Evolutionary conservation across 2,113 vertebrate genomes (phyloP).

Genomic region (Electrona antarctica): DNA sequence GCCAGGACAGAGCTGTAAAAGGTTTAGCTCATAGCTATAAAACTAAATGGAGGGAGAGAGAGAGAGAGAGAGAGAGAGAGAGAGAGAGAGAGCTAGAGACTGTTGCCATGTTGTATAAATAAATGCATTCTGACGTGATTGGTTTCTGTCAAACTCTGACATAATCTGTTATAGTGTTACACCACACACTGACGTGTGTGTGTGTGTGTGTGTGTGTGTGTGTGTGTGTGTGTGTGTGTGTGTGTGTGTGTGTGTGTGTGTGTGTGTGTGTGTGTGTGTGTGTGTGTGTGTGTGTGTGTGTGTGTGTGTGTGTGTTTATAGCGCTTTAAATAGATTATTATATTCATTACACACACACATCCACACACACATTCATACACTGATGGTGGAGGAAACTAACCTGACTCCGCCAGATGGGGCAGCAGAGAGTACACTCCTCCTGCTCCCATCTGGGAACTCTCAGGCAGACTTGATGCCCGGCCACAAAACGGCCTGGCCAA

Average conservation of each 20-base stretch:
- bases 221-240: not conserved
- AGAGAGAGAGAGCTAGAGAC: constrained; percentile 24
- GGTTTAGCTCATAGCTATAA: constrained; percentile 49
- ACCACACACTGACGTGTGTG: not conserved
- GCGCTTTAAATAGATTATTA: too few species aligned
- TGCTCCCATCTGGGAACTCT: too few species aligned
- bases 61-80: constrained; percentile 44
- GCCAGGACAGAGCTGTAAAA: constrained; percentile 39
- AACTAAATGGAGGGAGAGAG: constrained; percentile 60
- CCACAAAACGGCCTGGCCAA: too few species aligned
- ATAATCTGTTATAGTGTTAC: constrained; percentile 22
- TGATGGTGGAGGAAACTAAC: too few species aligned
- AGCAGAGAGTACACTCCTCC: too few species aligned
- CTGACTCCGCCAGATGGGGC: too few species aligned
- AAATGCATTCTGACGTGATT: constrained; percentile 59
- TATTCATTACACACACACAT: too few species aligned
- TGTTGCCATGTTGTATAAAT: not conserved
- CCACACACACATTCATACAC: too few species aligned
- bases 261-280: constrained; percentile 10
- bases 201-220: not conserved
- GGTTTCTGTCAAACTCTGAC: constrained; percentile 49
- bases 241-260: not conserved
- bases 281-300: not conserved
- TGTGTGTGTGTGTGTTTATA: too few species aligned
- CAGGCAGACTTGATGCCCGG: too few species aligned